Conservation (phyloP, 2,888 invertebrate genomes). For the Dryobota labecula region DNA sequence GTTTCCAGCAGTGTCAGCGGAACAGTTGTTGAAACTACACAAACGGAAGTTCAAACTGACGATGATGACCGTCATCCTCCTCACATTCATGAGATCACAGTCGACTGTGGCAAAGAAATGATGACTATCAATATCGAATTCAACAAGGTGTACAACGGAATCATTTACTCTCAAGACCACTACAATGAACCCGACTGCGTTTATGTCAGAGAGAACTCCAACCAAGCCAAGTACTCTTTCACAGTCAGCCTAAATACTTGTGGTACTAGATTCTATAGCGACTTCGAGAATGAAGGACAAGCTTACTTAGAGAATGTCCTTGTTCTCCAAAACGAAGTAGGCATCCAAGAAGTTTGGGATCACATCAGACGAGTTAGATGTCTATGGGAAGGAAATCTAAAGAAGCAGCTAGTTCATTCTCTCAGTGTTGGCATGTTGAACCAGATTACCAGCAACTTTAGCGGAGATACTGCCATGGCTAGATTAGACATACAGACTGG, state of each 20-base stretch:
- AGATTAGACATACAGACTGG: constrained; percentile 94
- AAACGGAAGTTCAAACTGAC: constrained; percentile 73
- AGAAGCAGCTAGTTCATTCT: constrained; percentile 93
- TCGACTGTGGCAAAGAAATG: constrained; percentile 95
- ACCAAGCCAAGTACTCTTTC: constrained; percentile 93
- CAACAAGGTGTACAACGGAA: constrained; percentile 93
- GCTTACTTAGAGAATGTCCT: constrained; percentile 95
- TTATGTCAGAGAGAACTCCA: constrained; percentile 93
- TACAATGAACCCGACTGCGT: constrained; percentile 92
- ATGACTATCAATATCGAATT: constrained; percentile 96
- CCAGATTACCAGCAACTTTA: constrained; percentile 95
- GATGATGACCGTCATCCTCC: constrained; percentile 93
- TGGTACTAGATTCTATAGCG: constrained; percentile 95
- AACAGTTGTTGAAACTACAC: constrained; percentile 44
- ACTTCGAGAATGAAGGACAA: constrained; percentile 94
- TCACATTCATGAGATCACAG: constrained; percentile 94
- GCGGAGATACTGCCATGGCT: constrained; percentile 95
- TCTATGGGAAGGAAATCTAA: constrained; percentile 95
- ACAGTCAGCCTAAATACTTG: constrained; percentile 94
- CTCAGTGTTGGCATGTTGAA: constrained; percentile 95
- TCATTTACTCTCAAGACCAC: constrained; percentile 95
- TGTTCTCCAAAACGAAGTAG: constrained; percentile 94
- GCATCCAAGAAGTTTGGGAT: constrained; percentile 95
- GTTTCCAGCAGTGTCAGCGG: constrained; percentile 32
- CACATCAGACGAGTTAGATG: constrained; percentile 94